A percentile compares a stretch with the other conserved stretches of the same genome.
Evolutionary conservation across 2,888 invertebrate species (phyloP).

Genomic region (Drosophila hamatofila): DNA sequence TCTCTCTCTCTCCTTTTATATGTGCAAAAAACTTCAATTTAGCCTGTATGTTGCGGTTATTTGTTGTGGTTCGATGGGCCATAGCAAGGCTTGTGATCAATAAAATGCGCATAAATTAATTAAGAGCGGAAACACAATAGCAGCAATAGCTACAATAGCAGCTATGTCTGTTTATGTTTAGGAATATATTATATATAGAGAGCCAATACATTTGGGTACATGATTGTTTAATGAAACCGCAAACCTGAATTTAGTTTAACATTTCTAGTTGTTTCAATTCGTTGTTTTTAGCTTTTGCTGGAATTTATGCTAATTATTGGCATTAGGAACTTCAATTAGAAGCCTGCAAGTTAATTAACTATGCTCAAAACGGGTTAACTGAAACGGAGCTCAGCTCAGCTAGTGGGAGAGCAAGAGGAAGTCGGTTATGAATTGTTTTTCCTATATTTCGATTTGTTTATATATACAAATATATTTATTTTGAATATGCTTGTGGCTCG

Average conservation of each 20-base stretch:
- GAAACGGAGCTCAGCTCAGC: slow-evolving; percentile 23
- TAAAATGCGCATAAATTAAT: slow-evolving; percentile 80
- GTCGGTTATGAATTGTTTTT: slow-evolving; percentile 6
- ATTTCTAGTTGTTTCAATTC: slow-evolving; percentile 36
- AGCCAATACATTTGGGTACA: slow-evolving; percentile 27
- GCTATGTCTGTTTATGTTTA: slow-evolving; percentile 16
- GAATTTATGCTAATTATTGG: slow-evolving; percentile 55
- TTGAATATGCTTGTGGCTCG: not conserved
- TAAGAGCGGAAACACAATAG: slow-evolving; percentile 62
- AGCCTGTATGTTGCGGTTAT: slow-evolving; percentile 25
- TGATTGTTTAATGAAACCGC: slow-evolving; percentile 59
- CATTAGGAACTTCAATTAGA: slow-evolving; percentile 30
- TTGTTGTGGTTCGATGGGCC: slow-evolving; percentile 16
- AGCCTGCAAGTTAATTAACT: slow-evolving; percentile 63
- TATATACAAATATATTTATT: slow-evolving; percentile 7
- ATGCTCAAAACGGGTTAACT: slow-evolving; percentile 61
- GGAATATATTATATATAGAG: slow-evolving; percentile 27
- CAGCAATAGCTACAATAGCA: slow-evolving; percentile 18
- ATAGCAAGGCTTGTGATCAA: slow-evolving; percentile 45
- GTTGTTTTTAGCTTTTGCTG: slow-evolving; percentile 8
- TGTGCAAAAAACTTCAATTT: slow-evolving; percentile 32
- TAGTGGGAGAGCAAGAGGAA: slow-evolving; percentile 28
- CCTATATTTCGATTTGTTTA: slow-evolving; percentile 25
- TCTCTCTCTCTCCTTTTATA: not conserved
- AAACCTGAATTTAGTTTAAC: slow-evolving; percentile 61